Conservation (phyloP, 2,113 vertebrate genomes). For the Megalops atlanticus region DNA sequence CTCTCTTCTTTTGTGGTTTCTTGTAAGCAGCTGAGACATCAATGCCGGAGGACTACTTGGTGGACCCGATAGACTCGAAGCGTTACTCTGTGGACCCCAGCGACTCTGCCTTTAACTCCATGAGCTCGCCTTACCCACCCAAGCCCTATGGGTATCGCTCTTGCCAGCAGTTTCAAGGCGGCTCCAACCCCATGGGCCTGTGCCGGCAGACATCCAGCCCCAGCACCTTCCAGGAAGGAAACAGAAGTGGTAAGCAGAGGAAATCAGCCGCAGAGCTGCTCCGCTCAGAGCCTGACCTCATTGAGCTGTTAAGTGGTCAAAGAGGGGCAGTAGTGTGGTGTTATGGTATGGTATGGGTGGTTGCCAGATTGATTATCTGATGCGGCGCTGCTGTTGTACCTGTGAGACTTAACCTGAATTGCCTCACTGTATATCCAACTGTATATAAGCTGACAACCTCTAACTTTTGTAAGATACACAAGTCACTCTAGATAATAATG, state of each 20-base stretch:
- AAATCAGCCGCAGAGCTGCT: too few species aligned
- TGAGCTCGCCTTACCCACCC: conserved; percentile 66
- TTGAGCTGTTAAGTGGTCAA: neutral
- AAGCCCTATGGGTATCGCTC: conserved; percentile 70
- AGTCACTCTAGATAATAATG: too few species aligned
- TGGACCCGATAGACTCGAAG: conserved; percentile 69
- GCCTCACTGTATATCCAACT: too few species aligned
- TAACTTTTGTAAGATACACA: too few species aligned
- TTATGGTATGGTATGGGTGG: too few species aligned
- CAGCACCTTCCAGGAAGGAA: conserved; percentile 77
- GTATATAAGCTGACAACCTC: too few species aligned
- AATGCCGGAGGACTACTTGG: conserved; percentile 78
- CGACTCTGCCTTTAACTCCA: conserved; percentile 71
- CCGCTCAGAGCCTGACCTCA: too few species aligned
- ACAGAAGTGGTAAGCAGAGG: conserved; percentile 80
- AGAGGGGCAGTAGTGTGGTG: too few species aligned
- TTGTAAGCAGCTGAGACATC: conserved; percentile 70
- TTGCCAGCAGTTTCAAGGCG: conserved; percentile 62
- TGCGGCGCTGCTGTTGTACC: too few species aligned
- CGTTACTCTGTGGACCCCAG: conserved; percentile 74
- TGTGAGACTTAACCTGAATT: too few species aligned
- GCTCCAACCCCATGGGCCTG: conserved; percentile 61
- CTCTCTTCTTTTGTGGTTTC: conserved; percentile 11
- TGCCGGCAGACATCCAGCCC: conserved; percentile 79
- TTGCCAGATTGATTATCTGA: too few species aligned